Percentiles rank a stretch among this genome's conserved stretches.
Evolutionary conservation across 1,140 invertebrate genomes (phyloP).

Genomic region (Nixonia krombeini): DNA sequence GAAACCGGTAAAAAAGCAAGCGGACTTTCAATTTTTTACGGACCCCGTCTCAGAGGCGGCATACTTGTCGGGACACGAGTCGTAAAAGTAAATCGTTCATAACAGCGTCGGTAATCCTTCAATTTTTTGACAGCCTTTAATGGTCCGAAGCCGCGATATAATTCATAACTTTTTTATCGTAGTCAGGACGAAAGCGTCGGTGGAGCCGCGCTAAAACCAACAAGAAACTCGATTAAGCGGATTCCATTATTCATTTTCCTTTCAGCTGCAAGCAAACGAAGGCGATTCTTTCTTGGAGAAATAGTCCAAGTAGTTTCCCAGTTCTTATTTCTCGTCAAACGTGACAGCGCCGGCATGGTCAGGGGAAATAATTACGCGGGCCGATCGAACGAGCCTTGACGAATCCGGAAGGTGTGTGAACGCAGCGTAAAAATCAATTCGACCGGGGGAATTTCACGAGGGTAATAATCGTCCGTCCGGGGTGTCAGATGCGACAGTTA

Average conservation of each 20-base stretch:
- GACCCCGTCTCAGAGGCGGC: neutral
- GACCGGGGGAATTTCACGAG: too few species aligned
- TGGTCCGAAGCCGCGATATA: slow-evolving; percentile 1
- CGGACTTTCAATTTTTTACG: slow-evolving; percentile 1
- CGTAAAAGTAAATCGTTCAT: neutral
- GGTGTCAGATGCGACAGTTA: slow-evolving; percentile 8
- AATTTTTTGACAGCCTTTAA: slow-evolving; percentile 10
- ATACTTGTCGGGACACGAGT: neutral
- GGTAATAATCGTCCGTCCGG: slow-evolving; percentile 8
- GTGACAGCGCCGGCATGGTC: too few species aligned
- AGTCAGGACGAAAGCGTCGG: slow-evolving; percentile 3
- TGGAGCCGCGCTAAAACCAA: slow-evolving; percentile 14
- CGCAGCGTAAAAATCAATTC: too few species aligned
- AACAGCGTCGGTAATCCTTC: neutral
- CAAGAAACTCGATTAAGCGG: slow-evolving; percentile 28
- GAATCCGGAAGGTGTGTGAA: too few species aligned
- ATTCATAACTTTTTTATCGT: slow-evolving; percentile 13
- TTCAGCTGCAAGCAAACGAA: slow-evolving; percentile 6
- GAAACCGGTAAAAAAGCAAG: too few species aligned
- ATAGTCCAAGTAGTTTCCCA: neutral
- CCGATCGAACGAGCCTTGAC: too few species aligned
- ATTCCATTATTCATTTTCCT: slow-evolving; percentile 27
- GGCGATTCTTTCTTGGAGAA: slow-evolving; percentile 4
- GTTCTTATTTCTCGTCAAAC: too few species aligned
- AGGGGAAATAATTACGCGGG: too few species aligned